Evolutionary conservation across 92 coral and sea anemone genomes (phyloP).

Genomic region (Palythoa grandiflora): DNA sequence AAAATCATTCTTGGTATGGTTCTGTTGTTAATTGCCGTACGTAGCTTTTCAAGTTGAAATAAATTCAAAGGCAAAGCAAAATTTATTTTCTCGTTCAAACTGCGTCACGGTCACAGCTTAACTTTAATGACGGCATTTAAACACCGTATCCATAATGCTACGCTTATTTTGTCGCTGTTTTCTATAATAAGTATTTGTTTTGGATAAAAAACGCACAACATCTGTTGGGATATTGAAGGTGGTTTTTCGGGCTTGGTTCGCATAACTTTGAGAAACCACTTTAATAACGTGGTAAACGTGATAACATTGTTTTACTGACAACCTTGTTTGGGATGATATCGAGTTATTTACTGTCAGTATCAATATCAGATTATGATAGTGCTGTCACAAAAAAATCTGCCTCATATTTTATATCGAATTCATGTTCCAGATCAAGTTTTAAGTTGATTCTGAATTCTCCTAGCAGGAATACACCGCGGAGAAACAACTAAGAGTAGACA

Average conservation of each 20-base stretch:
- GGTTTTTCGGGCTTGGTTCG: constrained; percentile 12
- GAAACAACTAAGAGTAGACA: not conserved
- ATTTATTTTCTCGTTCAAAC: not conserved
- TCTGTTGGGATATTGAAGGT: constrained; percentile 4
- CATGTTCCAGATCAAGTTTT: not conserved
- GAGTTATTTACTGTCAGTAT: not conserved
- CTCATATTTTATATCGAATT: not conserved
- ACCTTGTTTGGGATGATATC: constrained; percentile 20
- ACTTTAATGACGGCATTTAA: not conserved
- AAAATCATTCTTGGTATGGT: not conserved
- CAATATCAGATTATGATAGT: not conserved
- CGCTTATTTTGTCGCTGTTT: not conserved
- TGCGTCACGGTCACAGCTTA: not conserved
- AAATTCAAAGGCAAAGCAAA: not conserved
- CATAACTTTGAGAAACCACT: not conserved
- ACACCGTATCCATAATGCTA: not conserved
- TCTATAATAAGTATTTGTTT: not conserved
- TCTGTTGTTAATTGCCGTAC: not conserved
- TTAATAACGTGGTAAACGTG: not conserved
- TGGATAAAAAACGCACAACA: not conserved
- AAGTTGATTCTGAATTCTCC: not conserved
- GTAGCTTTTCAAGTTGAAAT: not conserved
- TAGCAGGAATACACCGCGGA: not conserved
- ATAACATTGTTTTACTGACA: not conserved
- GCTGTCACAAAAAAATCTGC: not conserved